Base-by-base conservation (phyloP, 2,797 vertebrate genomes). In the Periophthalmus magnuspinnatus region DNA sequence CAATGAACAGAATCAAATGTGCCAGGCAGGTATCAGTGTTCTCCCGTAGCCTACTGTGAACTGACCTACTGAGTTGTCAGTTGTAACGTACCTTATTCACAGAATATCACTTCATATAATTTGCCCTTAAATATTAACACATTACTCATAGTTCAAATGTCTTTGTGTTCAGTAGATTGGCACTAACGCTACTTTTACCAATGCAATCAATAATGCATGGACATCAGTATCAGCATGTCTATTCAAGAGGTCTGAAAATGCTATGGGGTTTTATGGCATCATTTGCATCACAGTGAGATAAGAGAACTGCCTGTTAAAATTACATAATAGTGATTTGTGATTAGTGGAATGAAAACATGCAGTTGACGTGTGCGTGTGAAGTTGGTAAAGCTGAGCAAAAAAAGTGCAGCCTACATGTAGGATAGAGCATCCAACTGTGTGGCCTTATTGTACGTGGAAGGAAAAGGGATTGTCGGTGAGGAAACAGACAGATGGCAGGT, bases 171-270 rank as follows among this genome's bases (percentile, higher is more conserved):
- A 41, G 19, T 5, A 63, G 34, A 5, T 38, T 57, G 45, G 65
- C 67, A 79, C 64, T 36, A 55, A 61, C 66, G 48, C n/a, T 28
- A 69, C 65, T 69, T 78, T 81, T 71, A 71, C 79, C 80, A 45
- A 13, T 47, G 75, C 80, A 78, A 76, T 83, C 58, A 84, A 84
- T 78, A 50, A 85, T 85, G 63, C 45, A 84, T 75, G 47, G 61
- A 22, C 45, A 69, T 47, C 69, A 68, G 50, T 70, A 68, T 36
- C 65, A 62, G 60, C 73, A 74, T 50, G 59, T 61, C 17, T 17
- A 60, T 36, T 59, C 57, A 59, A 19, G 58, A 60, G 59, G 17
- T 7, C n/a, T 67, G 47, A 68, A 47, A 19, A 38, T 67, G 69
- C 48, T 76, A 47, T 32, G 59, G 50, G 32, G 19, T 14, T 70